phyloP scores from a whole-genome alignment of 2,113 vertebrate genomes.

The Isichthys henryi region DNA sequence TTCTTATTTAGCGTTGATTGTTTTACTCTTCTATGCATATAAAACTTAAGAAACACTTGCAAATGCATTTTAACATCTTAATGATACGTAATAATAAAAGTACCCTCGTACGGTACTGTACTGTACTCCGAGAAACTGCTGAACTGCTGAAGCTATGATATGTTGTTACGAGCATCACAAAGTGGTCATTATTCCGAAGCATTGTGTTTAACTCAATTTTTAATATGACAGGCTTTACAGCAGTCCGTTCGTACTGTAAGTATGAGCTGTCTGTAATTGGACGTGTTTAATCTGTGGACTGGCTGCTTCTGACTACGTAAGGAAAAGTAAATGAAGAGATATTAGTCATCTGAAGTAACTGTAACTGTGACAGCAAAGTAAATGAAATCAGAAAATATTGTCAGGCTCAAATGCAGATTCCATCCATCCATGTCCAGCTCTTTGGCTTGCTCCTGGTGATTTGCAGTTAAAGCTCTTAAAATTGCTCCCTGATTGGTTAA shows the following conservation, averaged over 20 bases:
- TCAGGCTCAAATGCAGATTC: neutral
- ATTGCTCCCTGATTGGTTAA: neutral
- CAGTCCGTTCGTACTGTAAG: neutral
- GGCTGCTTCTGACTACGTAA: neutral
- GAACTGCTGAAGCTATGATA: neutral
- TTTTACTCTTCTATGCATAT: neutral
- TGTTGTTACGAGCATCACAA: neutral
- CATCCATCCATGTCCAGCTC: neutral
- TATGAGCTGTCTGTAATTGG: neutral
- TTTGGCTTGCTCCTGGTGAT: neutral
- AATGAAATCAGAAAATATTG: neutral
- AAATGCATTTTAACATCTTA: neutral
- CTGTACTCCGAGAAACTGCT: neutral
- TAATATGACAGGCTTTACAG: neutral
- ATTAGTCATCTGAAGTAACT: neutral
- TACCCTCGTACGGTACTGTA: neutral
- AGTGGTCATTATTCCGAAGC: neutral
- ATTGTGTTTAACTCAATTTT: neutral
- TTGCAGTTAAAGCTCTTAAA: neutral
- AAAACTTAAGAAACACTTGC: neutral
- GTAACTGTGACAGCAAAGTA: neutral
- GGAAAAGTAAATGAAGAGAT: neutral
- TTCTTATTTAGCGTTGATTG: neutral
- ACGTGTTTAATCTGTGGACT: neutral
- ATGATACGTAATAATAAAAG: neutral